Conservation (phyloP, 2,113 vertebrate species). For the Oreochromis niloticus region DNA sequence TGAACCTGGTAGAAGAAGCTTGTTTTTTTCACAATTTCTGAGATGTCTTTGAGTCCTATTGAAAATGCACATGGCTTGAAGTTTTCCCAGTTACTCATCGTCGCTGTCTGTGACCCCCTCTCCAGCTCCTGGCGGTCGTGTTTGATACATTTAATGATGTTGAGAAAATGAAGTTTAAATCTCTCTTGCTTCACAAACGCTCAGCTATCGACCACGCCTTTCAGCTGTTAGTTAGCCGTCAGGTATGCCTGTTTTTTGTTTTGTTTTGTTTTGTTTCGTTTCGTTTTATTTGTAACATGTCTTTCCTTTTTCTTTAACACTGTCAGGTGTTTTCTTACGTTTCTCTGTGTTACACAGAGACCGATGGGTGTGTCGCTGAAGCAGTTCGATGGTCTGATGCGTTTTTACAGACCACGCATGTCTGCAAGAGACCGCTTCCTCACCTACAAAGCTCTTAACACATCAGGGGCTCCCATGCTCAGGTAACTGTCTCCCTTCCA, state of each 20-base stretch:
- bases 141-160: constrained; percentile 97
- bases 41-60: neutral
- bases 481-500: constrained; percentile 67
- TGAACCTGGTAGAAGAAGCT: constrained; percentile 80
- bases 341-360: constrained; percentile 66
- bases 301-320: neutral
- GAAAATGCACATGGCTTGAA: neutral
- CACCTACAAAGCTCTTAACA: constrained; percentile 90
- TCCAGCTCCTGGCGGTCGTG: constrained; percentile 90
- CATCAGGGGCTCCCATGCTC: constrained; percentile 78
- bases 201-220: constrained; percentile 89
- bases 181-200: constrained; percentile 91
- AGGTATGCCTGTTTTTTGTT: constrained; percentile 63
- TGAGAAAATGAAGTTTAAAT: constrained; percentile 97
- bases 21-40: neutral
- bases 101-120: neutral
- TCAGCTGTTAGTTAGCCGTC: constrained; percentile 81
- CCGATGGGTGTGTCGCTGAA: constrained; percentile 85
- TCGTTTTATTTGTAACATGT: neutral
- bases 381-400: constrained; percentile 94
- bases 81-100: constrained; percentile 27
- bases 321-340: neutral
- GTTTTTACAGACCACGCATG: constrained; percentile 91
- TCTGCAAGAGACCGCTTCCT: constrained; percentile 86
- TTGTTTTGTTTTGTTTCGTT: neutral